Evolutionary conservation across 2,888 invertebrate genomes (phyloP), one percentile per base, ranked within the genome.

Genomic region (Amiota mariae): DNA sequence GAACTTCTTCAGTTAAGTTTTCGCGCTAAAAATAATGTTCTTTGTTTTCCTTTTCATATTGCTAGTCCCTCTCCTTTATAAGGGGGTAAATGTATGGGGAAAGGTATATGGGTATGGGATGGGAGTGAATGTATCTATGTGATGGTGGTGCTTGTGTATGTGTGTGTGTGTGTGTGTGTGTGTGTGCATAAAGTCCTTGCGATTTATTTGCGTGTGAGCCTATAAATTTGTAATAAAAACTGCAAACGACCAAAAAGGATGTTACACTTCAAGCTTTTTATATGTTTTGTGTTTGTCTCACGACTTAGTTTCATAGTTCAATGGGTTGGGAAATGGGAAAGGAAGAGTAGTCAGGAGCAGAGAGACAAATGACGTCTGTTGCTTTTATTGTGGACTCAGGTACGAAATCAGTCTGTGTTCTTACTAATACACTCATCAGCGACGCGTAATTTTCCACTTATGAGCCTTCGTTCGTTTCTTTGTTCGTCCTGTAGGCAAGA

Each of bases 171-270:
- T n/a, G 70, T n/a, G 46, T 20, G 54, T 56, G 59, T 48, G 67
- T n/a, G 36, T 47, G 64, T 51, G 67, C 71, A 72, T 59, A 75
- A 77, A 77, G 72, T 46, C 73, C 71, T 77, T 76, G 79, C 87
- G 86, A 87, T 86, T 86, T 86, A 87, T 86, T 82, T 81, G 80
- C 82, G 81, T 84, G 81, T 79, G 82, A 82, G 87, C 82, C 87
- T 86, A 87, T 86, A 86, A 86, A 86, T 87, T 84, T 80, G 87
- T 82, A 85, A 86, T 86, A 87, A 87, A 87, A 87, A 85, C 79
- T 79, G 85, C 77, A 82, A 86, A 84, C 85, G 84, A 84, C 83
- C 86, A 67, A 78, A 79, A 79, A 77, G 81, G 77, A 76, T 75
- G 79, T 49, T 73, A 73, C 18, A 48, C 18, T 18, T 63, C 46